These are phyloP conservation scores for Xyrichtys novacula DNA, from an alignment of 2,797 vertebrate species.

Conservation along the genomic window DNA sequence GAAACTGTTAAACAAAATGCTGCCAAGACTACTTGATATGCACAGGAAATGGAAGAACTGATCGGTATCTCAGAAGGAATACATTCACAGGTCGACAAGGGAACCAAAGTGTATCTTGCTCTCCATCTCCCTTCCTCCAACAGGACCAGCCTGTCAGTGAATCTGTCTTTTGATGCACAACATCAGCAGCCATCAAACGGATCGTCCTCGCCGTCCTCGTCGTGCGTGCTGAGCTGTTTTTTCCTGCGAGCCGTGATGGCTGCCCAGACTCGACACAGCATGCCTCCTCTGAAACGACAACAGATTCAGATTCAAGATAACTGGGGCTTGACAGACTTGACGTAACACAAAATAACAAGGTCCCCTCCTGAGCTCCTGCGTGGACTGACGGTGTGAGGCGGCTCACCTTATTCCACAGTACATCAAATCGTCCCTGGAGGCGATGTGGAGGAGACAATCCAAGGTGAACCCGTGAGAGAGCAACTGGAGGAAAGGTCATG, in stretches of 20 bases:
- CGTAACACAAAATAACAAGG: slow-evolving; percentile 23
- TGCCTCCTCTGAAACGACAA: slow-evolving; percentile 85
- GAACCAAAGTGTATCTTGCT: slow-evolving; percentile 1
- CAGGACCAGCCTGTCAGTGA: slow-evolving; percentile 68
- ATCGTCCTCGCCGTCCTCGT: slow-evolving; percentile 75
- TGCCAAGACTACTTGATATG: slow-evolving; percentile 1
- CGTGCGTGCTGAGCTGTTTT: slow-evolving; percentile 59
- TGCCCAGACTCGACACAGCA: slow-evolving; percentile 89
- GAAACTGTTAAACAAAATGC: slow-evolving; percentile 13
- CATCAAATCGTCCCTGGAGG: slow-evolving; percentile 88
- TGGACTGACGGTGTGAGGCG: slow-evolving; percentile 11
- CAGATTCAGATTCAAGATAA: not conserved
- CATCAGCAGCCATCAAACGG: slow-evolving; percentile 60
- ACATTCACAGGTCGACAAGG: slow-evolving; percentile 35
- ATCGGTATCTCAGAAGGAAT: slow-evolving; percentile 8
- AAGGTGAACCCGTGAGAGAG: slow-evolving; percentile 88
- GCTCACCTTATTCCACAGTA: slow-evolving; percentile 89
- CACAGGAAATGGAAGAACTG: slow-evolving; percentile 5
- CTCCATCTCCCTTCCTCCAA: slow-evolving; percentile 14
- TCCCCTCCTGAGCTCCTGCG: slow-evolving; percentile 15
- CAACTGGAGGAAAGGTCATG: slow-evolving; percentile 78
- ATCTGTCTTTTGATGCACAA: slow-evolving; percentile 39
- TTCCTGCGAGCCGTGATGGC: slow-evolving; percentile 81
- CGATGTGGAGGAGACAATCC: slow-evolving; percentile 82
- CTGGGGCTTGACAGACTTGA: slow-evolving; percentile 8